Percentiles rank a stretch among this genome's conserved stretches.
phyloP scores from a whole-genome alignment of 2,113 vertebrate genomes.

The Cranoglanis bouderius region DNA sequence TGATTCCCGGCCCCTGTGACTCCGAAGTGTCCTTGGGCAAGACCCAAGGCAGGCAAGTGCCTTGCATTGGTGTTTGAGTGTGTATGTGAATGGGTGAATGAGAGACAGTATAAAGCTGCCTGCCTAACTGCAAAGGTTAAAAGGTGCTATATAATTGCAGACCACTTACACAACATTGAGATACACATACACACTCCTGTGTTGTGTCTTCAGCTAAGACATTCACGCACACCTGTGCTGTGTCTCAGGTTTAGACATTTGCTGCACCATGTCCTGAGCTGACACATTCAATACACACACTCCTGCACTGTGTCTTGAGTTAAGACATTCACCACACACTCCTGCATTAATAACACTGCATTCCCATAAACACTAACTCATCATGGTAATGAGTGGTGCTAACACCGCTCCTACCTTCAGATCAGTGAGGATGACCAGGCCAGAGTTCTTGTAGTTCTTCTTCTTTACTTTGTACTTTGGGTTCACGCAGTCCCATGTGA shows the following conservation, averaged over 20 bases:
- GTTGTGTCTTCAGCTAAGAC: not conserved
- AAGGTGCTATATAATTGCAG: no score
- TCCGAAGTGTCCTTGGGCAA: no score
- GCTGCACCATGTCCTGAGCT: not conserved
- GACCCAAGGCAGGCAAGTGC: no score
- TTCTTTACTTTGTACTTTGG: slow-evolving; percentile 93
- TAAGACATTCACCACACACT: not conserved
- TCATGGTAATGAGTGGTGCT: not conserved
- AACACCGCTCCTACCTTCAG: slow-evolving; percentile 79
- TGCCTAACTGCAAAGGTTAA: no score
- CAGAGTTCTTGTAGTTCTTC: slow-evolving; percentile 93
- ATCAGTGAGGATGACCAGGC: slow-evolving; percentile 84
- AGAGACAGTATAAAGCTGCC: no score
- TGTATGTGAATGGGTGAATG: no score
- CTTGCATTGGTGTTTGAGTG: no score
- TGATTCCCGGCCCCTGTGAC: no score
- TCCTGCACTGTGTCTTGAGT: not conserved
- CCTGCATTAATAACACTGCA: slow-evolving; percentile 5
- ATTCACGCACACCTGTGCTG: not conserved
- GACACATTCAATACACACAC: not conserved
- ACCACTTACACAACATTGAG: no score
- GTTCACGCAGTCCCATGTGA: slow-evolving; percentile 93
- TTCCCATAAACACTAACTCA: not conserved
- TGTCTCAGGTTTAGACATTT: not conserved
- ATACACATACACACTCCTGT: not conserved